These are phyloP conservation scores for Bicyclus anynana DNA, from an alignment of 1,140 invertebrate genomes.

Conservation along the genomic window DNA sequence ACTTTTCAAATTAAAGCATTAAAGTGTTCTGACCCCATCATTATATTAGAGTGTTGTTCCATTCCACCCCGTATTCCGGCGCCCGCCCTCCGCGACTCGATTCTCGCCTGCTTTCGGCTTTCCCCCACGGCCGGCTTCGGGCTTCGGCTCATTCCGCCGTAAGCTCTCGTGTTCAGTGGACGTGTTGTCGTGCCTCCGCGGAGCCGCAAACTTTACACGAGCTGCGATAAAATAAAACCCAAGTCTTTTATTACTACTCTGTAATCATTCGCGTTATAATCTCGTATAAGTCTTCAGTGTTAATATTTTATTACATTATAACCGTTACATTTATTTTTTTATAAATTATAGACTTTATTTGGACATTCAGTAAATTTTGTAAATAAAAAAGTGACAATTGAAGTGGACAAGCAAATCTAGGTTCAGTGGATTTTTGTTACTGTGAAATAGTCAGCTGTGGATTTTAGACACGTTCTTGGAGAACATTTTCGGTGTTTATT, in stretches of 20 bases:
- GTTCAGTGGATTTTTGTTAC: constrained; percentile 44
- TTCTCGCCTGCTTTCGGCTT: constrained; percentile 31
- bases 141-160: constrained; percentile 54
- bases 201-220: constrained; percentile 67
- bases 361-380: no score
- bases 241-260: constrained; percentile 7
- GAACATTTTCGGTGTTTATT: constrained; percentile 13
- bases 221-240: constrained; percentile 24
- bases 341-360: no score
- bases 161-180: constrained; percentile 32
- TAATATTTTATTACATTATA: neutral
- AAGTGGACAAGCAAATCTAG: constrained; percentile 47
- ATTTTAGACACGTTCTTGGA: constrained; percentile 21
- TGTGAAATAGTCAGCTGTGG: constrained; percentile 42
- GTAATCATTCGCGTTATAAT: constrained; percentile 9
- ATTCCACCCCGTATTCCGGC: constrained; percentile 51
- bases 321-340: neutral
- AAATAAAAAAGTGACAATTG: constrained; percentile 59
- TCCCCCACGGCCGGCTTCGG: constrained; percentile 35
- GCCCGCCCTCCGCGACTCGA: constrained; percentile 37
- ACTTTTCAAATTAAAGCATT: constrained; percentile 76
- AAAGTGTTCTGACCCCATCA: constrained; percentile 73
- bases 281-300: neutral
- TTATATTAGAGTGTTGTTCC: constrained; percentile 75
- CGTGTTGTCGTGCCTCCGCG: constrained; percentile 28